These are phyloP conservation scores for Globicephala melas DNA, from an alignment of 2,113 vertebrate species.

Conservation along the genomic window DNA sequence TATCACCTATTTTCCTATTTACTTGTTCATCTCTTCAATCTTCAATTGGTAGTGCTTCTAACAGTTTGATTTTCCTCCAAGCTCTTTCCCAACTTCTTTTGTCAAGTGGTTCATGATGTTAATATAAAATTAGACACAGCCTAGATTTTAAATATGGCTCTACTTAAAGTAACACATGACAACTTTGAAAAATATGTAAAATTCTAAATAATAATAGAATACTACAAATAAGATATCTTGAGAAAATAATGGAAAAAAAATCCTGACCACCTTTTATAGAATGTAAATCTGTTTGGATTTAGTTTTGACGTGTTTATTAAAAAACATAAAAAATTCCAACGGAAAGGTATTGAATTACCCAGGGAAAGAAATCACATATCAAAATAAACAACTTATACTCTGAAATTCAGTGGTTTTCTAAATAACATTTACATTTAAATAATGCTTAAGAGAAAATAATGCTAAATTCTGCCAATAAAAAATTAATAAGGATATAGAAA, in stretches of 20 bases:
- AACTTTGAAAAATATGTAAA: background rate
- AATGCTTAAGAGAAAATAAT: background rate
- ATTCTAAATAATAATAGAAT: background rate
- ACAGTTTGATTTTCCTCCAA: background rate
- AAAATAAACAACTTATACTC: background rate
- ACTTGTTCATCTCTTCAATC: background rate
- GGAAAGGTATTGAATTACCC: background rate
- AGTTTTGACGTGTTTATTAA: background rate
- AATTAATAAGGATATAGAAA: background rate
- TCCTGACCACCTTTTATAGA: background rate
- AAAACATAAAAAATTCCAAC: background rate
- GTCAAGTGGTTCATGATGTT: background rate
- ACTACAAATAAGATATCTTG: background rate
- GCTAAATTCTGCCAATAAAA: background rate
- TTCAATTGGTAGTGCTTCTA: background rate
- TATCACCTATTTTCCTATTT: background rate
- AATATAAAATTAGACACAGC: background rate
- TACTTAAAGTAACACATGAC: background rate
- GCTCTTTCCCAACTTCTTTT: background rate
- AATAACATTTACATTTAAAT: background rate
- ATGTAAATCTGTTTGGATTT: background rate
- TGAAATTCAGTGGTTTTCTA: conserved; percentile 3
- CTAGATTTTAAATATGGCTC: background rate
- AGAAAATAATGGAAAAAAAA: background rate
- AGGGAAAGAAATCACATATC: background rate